Base-by-base conservation (phyloP, 2,888 invertebrate genomes). In the Lymantria monacha region DNA sequence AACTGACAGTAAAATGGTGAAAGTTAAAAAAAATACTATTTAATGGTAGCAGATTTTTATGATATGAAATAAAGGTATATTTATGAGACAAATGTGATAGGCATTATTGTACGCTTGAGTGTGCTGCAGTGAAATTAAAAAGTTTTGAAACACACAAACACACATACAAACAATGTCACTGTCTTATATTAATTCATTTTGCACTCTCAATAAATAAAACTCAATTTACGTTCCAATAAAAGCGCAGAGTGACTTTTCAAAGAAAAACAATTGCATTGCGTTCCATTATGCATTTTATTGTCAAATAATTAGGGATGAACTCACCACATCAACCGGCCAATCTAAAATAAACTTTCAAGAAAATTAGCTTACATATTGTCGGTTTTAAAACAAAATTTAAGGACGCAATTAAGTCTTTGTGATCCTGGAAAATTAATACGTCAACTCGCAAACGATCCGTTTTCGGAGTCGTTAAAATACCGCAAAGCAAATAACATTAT, bases 361-460 rank as follows among this genome's bases (percentile, higher is more conserved):
- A 70, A 72, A 76, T 79, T 71, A 72, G 62, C 66, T 71, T 74
- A 74, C 84, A 79, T 81, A 83, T 75, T 83, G 85, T 83, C 77
- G 81, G 83, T 81, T 84, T 85, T 74, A 81, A 82, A 87, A 87
- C 84, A 83, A 86, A 85, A 85, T 80, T 83, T 86, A 83, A 88
- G 81, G 76, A 77, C 65, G 85, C 78, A 82, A 84, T 77, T 87
- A 82, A 88, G 74, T 78, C 79, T 81, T 85, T 77, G 74, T 83
- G 81, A 81, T 83, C 80, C 79, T 81, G 78, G 78, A 76, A 83
- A 84, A 85, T 85, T 76, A 83, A 87, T 85, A 80, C 77, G 74
- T 75, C 76, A 76, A 76, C 71, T 74, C 69, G 70, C 70, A 70
- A 70, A 63, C 72, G 73, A 72, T 76, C 72, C 74, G 72, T 77